Evolutionary conservation across 2,888 invertebrate species (phyloP).

Genomic region (Drosophila histrio): DNA sequence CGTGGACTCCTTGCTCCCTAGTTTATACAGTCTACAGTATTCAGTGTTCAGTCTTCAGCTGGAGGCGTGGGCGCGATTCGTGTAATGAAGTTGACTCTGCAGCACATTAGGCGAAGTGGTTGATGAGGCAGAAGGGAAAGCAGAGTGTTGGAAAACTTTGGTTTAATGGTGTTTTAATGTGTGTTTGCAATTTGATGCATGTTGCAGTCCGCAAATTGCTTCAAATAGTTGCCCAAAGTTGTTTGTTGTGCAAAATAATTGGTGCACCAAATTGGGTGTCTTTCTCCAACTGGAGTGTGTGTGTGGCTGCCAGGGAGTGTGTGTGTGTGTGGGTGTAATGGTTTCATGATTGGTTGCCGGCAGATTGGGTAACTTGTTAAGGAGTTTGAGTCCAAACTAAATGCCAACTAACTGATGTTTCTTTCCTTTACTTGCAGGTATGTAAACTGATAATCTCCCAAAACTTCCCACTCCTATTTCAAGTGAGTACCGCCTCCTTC

Average conservation of each 20-base stretch:
- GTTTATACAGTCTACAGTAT: neutral
- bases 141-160: conserved; percentile 25
- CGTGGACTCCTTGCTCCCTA: conserved; percentile 19
- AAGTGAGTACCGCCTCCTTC: conserved; percentile 8
- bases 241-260: conserved; percentile 65
- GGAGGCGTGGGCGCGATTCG: conserved; percentile 61
- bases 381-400: conserved; percentile 18
- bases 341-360: conserved; percentile 29
- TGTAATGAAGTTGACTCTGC: conserved; percentile 60
- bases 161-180: conserved; percentile 68
- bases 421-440: conserved; percentile 47
- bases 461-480: neutral
- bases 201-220: conserved; percentile 43
- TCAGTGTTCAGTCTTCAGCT: neutral
- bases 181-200: conserved; percentile 42
- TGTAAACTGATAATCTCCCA: conserved; percentile 34
- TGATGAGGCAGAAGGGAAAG: neutral
- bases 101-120: neutral
- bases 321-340: conserved; percentile 28
- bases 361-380: conserved; percentile 41
- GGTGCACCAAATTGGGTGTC: conserved; percentile 50
- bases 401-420: conserved; percentile 32
- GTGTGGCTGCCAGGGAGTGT: neutral
- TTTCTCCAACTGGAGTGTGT: neutral
- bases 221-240: conserved; percentile 43